Base-by-base conservation (phyloP, 2,797 vertebrate species). In the Oophaga sylvatica region DNA sequence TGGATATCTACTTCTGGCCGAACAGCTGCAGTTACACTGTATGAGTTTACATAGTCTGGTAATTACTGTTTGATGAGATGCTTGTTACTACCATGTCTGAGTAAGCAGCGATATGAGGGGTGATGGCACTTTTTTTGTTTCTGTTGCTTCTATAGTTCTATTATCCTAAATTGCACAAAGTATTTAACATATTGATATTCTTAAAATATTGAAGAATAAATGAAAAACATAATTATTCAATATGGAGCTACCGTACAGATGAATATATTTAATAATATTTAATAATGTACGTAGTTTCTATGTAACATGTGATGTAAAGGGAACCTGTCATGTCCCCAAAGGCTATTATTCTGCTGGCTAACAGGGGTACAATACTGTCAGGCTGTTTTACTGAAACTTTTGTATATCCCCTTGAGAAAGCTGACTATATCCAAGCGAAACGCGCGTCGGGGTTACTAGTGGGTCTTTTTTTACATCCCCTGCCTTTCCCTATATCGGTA, bases 21-120 rank as follows among this genome's bases (percentile, higher is more conserved):
- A 73, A 26, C 77, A 31, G n/a, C 77, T 60, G 77, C 59, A 20
- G n/a, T 29, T 60, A 35, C 53, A 80, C 59, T 62, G 15, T 73
- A 73, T n/a, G 73, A 53, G 20, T 76, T 76, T 48, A 29, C 77
- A 57, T 80, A 80, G 77, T 31, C 77, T 31, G 77, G 26, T 59
- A 79, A 79, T 79, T 60, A 79, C 56, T 17, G 77, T 31, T 60
- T 79, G 26, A 78, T 31, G 45, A 76, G 73, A 76, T 53, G 73
- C 73, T 76, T 76, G 73, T 48, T 76, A 73, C 53, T 76, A 45
- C 35, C 68, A 71, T 19, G 73, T 53, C 73, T 48, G 73, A 53
- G 20, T 45, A 45, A 48, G 71, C 35, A 76, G 12, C 20, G 53
- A 48, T 22, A n/a, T 13, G 73, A 9, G 10, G 73, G 22, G 17